phyloP scores from a whole-genome alignment of 2,888 invertebrate genomes.

The Tipula lateralis region DNA sequence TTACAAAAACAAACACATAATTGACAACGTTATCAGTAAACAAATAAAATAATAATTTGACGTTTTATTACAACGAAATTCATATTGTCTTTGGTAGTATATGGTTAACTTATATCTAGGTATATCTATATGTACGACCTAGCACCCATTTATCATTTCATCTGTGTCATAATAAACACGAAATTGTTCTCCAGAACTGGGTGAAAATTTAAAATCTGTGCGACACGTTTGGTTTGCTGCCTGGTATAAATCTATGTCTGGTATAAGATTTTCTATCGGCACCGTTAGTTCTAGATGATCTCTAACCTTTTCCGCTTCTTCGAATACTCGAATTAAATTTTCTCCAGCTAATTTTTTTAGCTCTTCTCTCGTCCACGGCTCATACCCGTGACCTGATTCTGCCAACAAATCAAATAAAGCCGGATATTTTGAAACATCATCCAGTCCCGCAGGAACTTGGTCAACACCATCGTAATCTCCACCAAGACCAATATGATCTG shows the following conservation, averaged over 20 bases:
- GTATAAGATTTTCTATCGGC: constrained; percentile 13
- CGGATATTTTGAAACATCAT: constrained; percentile 67
- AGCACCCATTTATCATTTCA: not conserved
- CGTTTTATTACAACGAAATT: too few relatives aligned
- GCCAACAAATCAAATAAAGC: constrained; percentile 61
- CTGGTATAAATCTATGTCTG: constrained; percentile 15
- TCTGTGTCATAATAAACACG: not conserved
- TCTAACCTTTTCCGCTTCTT: constrained; percentile 46
- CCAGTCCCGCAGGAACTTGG: constrained; percentile 68
- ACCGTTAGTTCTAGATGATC: not conserved
- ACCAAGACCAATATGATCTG: constrained; percentile 53
- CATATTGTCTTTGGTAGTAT: too few relatives aligned
- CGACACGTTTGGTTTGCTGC: constrained; percentile 15
- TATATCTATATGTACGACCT: too few relatives aligned
- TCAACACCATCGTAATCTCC: constrained; percentile 52
- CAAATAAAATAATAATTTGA: too few relatives aligned
- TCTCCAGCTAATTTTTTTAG: constrained; percentile 51
- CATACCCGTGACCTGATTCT: constrained; percentile 34
- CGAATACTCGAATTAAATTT: constrained; percentile 51
- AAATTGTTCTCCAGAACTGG: not conserved
- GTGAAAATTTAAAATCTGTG: constrained; percentile 20
- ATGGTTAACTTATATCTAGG: too few relatives aligned
- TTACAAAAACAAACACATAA: not conserved
- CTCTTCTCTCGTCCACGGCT: constrained; percentile 49
- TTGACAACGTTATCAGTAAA: not conserved